These are phyloP conservation scores for Actias luna DNA, from an alignment of 2,888 invertebrate species.

Conservation along the genomic window DNA sequence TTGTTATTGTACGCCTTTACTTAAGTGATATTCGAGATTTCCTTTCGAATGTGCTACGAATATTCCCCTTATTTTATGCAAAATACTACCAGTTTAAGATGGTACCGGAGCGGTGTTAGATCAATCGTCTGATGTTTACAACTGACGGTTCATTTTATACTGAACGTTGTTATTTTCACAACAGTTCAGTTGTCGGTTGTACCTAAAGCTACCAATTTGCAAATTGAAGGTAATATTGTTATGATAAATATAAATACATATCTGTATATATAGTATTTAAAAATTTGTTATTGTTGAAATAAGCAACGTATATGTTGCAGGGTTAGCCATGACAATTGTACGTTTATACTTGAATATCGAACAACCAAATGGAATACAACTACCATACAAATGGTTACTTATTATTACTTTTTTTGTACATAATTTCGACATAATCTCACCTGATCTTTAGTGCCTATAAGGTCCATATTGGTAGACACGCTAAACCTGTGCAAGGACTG, in stretches of 20 bases:
- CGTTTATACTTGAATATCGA: too few relatives aligned
- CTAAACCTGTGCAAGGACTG: too few relatives aligned
- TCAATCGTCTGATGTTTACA: slow-evolving; percentile 20
- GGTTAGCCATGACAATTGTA: too few relatives aligned
- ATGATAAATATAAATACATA: slow-evolving; percentile 16
- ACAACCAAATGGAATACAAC: too few relatives aligned
- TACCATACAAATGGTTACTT: too few relatives aligned
- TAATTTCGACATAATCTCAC: too few relatives aligned
- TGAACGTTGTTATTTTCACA: slow-evolving; percentile 37
- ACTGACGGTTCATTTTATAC: slow-evolving; percentile 31
- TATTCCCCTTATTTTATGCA: slow-evolving; percentile 55
- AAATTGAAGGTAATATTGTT: slow-evolving; percentile 50
- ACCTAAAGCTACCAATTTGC: slow-evolving; percentile 45
- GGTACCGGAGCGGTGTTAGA: slow-evolving; percentile 30
- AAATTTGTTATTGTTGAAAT: slow-evolving; percentile 32
- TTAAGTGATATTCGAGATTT: slow-evolving; percentile 78
- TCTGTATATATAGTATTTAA: slow-evolving; percentile 18
- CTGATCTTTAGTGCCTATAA: too few relatives aligned
- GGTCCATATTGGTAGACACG: too few relatives aligned
- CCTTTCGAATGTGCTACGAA: slow-evolving; percentile 59
- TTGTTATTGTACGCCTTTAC: slow-evolving; percentile 70
- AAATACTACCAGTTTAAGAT: slow-evolving; percentile 35
- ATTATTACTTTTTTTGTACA: too few relatives aligned
- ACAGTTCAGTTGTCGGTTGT: slow-evolving; percentile 48
- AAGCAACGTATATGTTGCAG: too few relatives aligned